phyloP scores from a whole-genome alignment of 2,797 vertebrate genomes.

The Clamator glandarius region DNA sequence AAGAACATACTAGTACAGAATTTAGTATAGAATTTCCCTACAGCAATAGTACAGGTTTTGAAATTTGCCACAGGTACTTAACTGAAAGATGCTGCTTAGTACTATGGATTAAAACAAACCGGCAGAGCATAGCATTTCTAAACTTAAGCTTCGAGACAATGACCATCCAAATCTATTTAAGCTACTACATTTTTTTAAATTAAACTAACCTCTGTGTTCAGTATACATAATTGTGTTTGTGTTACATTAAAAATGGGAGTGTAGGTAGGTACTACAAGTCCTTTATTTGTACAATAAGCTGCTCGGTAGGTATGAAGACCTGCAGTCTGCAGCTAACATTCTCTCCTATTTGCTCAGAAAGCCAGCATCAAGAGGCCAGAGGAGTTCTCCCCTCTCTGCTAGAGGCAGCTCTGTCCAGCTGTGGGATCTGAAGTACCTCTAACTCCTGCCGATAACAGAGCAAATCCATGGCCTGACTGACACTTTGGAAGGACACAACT shows the following conservation, averaged over 20 bases:
- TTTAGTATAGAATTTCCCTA: not conserved
- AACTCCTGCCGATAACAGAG: not conserved
- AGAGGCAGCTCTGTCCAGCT: not conserved
- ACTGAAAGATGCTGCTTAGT: not conserved
- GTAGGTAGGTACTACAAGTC: not conserved
- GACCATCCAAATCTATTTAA: not conserved
- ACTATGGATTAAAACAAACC: not conserved
- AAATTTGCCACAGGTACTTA: not conserved
- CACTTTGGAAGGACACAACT: not conserved
- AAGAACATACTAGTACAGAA: not conserved
- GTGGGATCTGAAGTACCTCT: not conserved
- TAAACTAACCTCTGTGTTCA: not conserved
- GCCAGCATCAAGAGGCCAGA: not conserved
- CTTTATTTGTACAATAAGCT: not conserved
- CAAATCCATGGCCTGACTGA: not conserved
- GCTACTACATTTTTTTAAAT: not conserved
- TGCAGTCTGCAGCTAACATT: not conserved
- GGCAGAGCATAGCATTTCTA: not conserved
- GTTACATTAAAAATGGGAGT: not conserved
- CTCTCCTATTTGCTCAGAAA: not conserved
- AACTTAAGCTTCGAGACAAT: not conserved
- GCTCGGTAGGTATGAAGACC: rapidly evolving
- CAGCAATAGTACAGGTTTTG: not conserved
- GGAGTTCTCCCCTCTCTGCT: not conserved
- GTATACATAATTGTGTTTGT: too few relatives aligned